A percentile compares a stretch with the other conserved stretches of the same genome.
Evolutionary conservation across 2,113 vertebrate genomes (phyloP).

Genomic region (Callipepla squamata): DNA sequence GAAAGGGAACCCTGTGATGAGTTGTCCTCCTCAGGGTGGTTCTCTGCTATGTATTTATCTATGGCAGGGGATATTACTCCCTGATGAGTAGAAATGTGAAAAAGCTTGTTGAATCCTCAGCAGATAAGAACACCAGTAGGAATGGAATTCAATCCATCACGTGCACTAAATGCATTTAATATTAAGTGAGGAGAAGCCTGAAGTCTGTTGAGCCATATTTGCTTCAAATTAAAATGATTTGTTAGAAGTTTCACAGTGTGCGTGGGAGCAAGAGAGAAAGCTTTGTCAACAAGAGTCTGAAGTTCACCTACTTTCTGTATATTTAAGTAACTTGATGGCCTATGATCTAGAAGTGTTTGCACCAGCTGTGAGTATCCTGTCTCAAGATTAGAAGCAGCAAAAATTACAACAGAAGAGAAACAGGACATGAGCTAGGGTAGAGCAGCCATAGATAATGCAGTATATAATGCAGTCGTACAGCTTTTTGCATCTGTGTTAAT

Average conservation of each 20-base stretch:
- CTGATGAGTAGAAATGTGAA: neutral
- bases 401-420: rapidly evolving
- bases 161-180: too few relatives aligned
- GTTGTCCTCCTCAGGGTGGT: neutral
- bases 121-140: neutral
- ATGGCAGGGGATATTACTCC: neutral
- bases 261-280: neutral
- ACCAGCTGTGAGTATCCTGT: neutral
- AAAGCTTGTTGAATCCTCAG: neutral
- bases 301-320: neutral
- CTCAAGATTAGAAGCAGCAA: neutral
- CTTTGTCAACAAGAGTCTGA: neutral
- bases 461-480: too few relatives aligned
- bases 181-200: neutral
- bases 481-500: rapidly evolving
- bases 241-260: neutral
- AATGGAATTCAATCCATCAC: neutral
- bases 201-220: neutral
- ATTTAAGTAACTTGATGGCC: neutral
- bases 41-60: too few relatives aligned
- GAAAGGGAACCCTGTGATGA: neutral
- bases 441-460: neutral
- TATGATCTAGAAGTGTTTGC: neutral
- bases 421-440: neutral
- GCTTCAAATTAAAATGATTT: neutral